Conservation (phyloP, 2,888 invertebrate species). For the Sarcophaga subvicina region DNA sequence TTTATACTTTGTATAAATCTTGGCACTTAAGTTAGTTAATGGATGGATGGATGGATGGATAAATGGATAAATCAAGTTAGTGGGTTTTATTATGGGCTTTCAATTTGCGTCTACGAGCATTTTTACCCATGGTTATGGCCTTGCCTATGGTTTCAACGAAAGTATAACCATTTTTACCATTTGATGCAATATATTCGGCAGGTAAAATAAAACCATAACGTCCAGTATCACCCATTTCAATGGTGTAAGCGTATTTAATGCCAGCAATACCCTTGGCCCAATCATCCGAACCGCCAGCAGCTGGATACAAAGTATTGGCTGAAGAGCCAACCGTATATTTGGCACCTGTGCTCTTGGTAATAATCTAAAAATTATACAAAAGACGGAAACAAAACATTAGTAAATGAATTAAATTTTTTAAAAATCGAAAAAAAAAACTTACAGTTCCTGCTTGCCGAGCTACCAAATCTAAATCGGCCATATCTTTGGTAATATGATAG, state of each 20-base stretch:
- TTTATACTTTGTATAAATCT: conserved; percentile 68
- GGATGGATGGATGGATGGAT: background rate
- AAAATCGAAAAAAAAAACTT: conserved; percentile 70
- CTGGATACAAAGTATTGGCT: conserved; percentile 90
- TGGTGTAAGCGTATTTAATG: conserved; percentile 94
- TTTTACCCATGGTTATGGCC: conserved; percentile 80
- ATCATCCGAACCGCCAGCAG: conserved; percentile 92
- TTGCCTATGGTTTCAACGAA: conserved; percentile 86
- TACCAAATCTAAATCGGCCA: conserved; percentile 86
- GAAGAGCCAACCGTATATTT: conserved; percentile 90
- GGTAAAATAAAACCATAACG: conserved; percentile 94
- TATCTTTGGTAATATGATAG: conserved; percentile 87
- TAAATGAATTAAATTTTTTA: background rate
- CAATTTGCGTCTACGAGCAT: conserved; percentile 69
- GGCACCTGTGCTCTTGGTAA: conserved; percentile 81
- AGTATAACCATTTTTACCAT: conserved; percentile 89
- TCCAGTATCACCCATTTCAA: conserved; percentile 94
- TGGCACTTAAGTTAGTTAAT: conserved; percentile 58
- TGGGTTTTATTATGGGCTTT: conserved; percentile 60
- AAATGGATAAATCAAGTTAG: conserved; percentile 12
- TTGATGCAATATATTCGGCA: conserved; percentile 88
- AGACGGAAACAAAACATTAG: background rate
- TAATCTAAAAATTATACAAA: conserved; percentile 71
- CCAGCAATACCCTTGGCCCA: conserved; percentile 93
- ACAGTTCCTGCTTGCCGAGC: conserved; percentile 88